A percentile compares a stretch with the other conserved stretches of the same genome.
Conservation (phyloP, 2,888 invertebrate species). For the Fragum sueziense region DNA sequence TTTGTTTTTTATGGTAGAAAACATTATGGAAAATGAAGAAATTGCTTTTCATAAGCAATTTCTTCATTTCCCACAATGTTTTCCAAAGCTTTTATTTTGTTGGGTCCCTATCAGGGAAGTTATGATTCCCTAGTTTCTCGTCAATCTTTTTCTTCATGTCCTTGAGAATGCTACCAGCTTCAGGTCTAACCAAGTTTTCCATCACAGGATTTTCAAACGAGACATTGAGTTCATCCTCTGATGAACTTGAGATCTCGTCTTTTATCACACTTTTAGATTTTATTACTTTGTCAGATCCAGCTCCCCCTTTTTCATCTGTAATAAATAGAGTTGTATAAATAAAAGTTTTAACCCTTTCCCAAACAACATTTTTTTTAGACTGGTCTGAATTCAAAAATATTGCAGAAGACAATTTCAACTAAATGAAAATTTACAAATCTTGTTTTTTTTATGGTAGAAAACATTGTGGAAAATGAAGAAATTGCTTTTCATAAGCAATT, state of each 20-base stretch:
- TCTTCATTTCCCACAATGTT: too few species aligned
- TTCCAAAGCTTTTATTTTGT: conserved; percentile 71
- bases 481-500: too few species aligned
- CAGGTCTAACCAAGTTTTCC: conserved; percentile 29
- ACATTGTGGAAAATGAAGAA: too few species aligned
- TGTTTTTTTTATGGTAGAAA: too few species aligned
- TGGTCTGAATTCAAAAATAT: too few species aligned
- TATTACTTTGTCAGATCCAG: conserved; percentile 31
- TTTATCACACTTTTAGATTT: conserved; percentile 49
- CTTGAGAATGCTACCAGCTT: conserved; percentile 48
- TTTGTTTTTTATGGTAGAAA: too few species aligned
- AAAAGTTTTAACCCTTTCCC: conserved; percentile 35
- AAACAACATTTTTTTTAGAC: too few species aligned
- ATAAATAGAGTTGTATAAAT: conserved; percentile 10
- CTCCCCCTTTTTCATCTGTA: conserved; percentile 7
- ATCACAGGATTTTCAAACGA: conserved; percentile 25
- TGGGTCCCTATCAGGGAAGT: conserved; percentile 67
- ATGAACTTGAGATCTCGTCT: conserved; percentile 36
- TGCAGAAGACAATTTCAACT: too few species aligned
- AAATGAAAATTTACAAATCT: too few species aligned
- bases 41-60: too few species aligned
- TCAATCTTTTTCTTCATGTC: conserved; percentile 58
- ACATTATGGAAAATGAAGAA: too few species aligned
- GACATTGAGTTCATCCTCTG: conserved; percentile 34
- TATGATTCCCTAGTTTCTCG: conserved; percentile 51